Base-by-base conservation (phyloP, 2,888 invertebrate species). In the Palloptera scutellata region DNA sequence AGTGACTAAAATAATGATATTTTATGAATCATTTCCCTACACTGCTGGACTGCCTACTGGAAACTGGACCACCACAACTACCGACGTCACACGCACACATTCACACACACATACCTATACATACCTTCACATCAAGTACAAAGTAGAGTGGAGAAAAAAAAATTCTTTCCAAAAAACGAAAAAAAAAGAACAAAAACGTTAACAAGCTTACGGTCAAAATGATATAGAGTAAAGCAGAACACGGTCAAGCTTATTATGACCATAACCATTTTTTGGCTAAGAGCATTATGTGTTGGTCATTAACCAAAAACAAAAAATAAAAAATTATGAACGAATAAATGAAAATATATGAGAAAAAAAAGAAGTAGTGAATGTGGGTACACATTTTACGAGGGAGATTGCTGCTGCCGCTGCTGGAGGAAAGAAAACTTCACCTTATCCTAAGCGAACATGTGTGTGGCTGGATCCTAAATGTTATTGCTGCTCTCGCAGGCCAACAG, bases 1-100 rank as follows among this genome's bases (percentile, higher is more conserved):
- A 54, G 61, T 55, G 54, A 48, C 66, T 55, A 19, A 54, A 60
- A 61, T 66, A 61, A 66, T 66, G 61, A 61, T 66, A 42, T 59
- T 61, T 41, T 57, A 66, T 57, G 61, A 66, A 57, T 61, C 66
- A 57, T 13, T 30, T 30, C 30, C 30, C 30, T 30, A 30, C 30
- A 4, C 30, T n/a, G n/a, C n/a, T n/a, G n/a, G 30, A 6, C 30
- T 30, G 6, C 30, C 30, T 30, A 30, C 30, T 30, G 30, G 6
- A 61, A 61, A 61, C 61, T 61, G 61, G 61, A 61, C 61, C 61
- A 61, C 61, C 61, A 61, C n/a, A n/a, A n/a, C n/a, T 20, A 19
- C 42, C 41, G 54, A 3, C 54, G 19, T 12, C 54, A 54, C 17
- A 3, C 15, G 9, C 19, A 19, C 17, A 15, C 11, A 54, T 12